Evolutionary conservation across 2,888 invertebrate genomes (phyloP).

Genomic region (Lithodes maja): DNA sequence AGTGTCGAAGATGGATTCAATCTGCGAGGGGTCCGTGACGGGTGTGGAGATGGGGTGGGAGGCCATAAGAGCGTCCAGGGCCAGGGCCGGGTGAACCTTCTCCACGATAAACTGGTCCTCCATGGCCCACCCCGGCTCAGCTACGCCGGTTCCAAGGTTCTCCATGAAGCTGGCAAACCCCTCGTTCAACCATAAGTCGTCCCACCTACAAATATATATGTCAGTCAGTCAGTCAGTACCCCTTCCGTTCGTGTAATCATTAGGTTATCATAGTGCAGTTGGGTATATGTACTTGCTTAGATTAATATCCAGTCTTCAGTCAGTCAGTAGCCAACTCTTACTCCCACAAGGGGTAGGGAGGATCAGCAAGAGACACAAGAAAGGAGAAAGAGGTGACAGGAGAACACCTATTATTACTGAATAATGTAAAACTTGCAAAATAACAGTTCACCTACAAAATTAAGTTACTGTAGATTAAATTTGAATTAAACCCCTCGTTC

Average conservation of each 20-base stretch:
- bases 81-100: constrained; percentile 82
- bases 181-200: constrained; percentile 93
- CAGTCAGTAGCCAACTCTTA: neutral
- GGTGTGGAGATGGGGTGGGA: constrained; percentile 83
- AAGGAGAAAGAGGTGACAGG: too few relatives aligned
- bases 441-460: too few relatives aligned
- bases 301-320: neutral
- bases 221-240: neutral
- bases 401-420: neutral
- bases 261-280: too few relatives aligned
- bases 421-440: too few relatives aligned
- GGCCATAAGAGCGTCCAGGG: constrained; percentile 82
- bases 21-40: constrained; percentile 82
- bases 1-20: constrained; percentile 84
- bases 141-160: constrained; percentile 82
- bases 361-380: too few relatives aligned
- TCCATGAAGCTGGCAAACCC: constrained; percentile 90
- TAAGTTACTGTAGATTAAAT: too few relatives aligned
- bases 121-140: constrained; percentile 82
- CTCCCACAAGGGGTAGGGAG: too few relatives aligned
- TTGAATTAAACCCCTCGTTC: constrained; percentile 83
- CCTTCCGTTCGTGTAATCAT: neutral
- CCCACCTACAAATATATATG: constrained; percentile 80
- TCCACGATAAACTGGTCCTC: constrained; percentile 83
- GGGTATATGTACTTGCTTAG: neutral